These are phyloP conservation scores for Falco naumanni DNA, from an alignment of 2,797 vertebrate genomes.

Conservation along the genomic window DNA sequence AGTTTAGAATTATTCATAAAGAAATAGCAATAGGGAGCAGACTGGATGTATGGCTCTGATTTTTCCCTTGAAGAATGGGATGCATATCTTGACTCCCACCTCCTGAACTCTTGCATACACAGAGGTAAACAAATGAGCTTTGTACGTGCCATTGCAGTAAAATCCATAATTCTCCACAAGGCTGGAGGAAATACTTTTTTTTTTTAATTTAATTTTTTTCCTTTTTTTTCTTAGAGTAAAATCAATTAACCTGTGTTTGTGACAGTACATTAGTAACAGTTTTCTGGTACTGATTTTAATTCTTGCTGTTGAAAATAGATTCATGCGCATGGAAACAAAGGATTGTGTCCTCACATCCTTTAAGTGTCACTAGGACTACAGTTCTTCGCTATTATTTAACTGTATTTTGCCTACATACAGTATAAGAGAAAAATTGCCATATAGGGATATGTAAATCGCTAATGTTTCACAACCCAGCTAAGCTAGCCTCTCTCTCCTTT, in stretches of 20 bases:
- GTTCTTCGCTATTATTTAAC: constrained; percentile 61
- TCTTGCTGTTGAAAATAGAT: constrained; percentile 22
- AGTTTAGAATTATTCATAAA: constrained; percentile 32
- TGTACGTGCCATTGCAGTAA: not conserved
- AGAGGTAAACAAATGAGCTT: constrained; percentile 37
- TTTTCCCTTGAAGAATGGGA: not conserved
- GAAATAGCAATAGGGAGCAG: not conserved
- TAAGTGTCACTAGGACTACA: not conserved
- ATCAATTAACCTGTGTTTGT: constrained; percentile 32
- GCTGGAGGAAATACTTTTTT: not conserved
- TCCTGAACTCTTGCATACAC: constrained; percentile 24
- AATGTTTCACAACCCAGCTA: constrained; percentile 44
- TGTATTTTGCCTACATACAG: constrained; percentile 47
- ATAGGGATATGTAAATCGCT: constrained; percentile 70
- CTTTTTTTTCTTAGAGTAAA: not conserved
- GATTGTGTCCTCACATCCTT: not conserved
- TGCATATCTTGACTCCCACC: not conserved
- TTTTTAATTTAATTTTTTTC: not conserved
- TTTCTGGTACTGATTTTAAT: not conserved
- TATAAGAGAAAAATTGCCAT: constrained; percentile 72
- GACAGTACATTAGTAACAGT: not conserved
- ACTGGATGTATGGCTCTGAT: not conserved
- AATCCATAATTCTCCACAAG: not conserved
- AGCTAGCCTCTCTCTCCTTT: constrained; percentile 16
- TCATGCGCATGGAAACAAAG: not conserved